Base-by-base conservation (phyloP, 2,797 vertebrate genomes). In the Sebastes vulpes region DNA sequence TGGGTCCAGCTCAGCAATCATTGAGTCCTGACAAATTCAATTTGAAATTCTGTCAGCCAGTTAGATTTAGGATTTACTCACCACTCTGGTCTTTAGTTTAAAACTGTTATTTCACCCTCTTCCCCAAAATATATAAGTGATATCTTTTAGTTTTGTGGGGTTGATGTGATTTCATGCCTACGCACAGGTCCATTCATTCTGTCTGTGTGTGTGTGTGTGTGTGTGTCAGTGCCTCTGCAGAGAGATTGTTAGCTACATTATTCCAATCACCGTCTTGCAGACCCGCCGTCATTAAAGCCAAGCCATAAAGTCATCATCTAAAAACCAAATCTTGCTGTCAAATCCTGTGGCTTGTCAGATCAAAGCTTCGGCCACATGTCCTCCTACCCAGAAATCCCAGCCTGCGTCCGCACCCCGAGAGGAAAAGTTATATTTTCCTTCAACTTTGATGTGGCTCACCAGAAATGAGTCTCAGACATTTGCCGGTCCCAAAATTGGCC, bases 371-470 rank as follows among this genome's bases (percentile, higher is more conserved):
- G 86, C 90, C 93, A 92, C 90, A 94, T 92, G 91, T 93, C 90
- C 81, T 90, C 83, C 75, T 73, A 72, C 82, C 77, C 84, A 18
- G 68, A 60, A 84, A 78, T 79, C 84, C 71, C 68, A 82, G 83
- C 83, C 83, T 42, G 88, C 50, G 83, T 93, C 92, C 87, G 77
- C 89, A 90, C 92, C 94, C 94, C 83, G 71, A 86, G 89, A 94
- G 91, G 84, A 91, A 90, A 93, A 92, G 84, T 90, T 87, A 74
- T 79, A 92, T 89, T 92, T 90, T 91, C 86, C 90, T 87, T 58
- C 60, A 79, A 58, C 94, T 95, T 91, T 95, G 91, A 96, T 95
- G 94, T 95, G 93, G 94, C 80, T 82, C 57, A 76, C 89, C 86
- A 91, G 84, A 93, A 95, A 93, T 88, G 83, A 91, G 85, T 88